These are phyloP conservation scores for Malacosoma neustria DNA, from an alignment of 2,888 invertebrate species.

Conservation along the genomic window DNA sequence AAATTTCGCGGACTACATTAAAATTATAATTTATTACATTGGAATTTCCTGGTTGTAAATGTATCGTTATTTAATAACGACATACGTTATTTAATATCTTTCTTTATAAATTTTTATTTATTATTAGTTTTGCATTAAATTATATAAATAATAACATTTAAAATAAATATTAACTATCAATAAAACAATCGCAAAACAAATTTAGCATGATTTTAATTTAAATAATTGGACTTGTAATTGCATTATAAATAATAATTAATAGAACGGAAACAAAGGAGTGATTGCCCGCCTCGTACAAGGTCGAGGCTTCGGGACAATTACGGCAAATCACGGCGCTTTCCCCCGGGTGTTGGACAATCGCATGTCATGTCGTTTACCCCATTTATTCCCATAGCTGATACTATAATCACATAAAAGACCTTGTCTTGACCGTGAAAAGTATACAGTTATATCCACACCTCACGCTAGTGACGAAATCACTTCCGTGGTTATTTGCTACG, in stretches of 20 bases:
- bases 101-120: too few relatives aligned
- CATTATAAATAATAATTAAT: neutral
- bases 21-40: too few relatives aligned
- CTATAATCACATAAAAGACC: constrained; percentile 31
- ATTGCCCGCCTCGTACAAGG: constrained; percentile 31
- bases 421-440: constrained; percentile 60
- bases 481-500: constrained; percentile 22
- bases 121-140: too few relatives aligned
- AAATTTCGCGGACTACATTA: too few relatives aligned
- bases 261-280: constrained; percentile 36
- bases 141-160: too few relatives aligned
- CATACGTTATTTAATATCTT: too few relatives aligned
- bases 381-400: constrained; percentile 13
- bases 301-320: constrained; percentile 47
- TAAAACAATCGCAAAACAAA: too few relatives aligned
- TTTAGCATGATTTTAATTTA: too few relatives aligned
- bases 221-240: too few relatives aligned
- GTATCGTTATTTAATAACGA: too few relatives aligned
- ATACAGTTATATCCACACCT: constrained; percentile 13
- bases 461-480: constrained; percentile 10
- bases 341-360: constrained; percentile 23
- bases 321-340: constrained; percentile 32
- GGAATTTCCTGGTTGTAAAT: too few relatives aligned
- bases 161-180: too few relatives aligned
- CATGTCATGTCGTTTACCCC: constrained; percentile 20